Evolutionary conservation across 2,888 invertebrate genomes (phyloP).

Genomic region (Andrena dorsata): DNA sequence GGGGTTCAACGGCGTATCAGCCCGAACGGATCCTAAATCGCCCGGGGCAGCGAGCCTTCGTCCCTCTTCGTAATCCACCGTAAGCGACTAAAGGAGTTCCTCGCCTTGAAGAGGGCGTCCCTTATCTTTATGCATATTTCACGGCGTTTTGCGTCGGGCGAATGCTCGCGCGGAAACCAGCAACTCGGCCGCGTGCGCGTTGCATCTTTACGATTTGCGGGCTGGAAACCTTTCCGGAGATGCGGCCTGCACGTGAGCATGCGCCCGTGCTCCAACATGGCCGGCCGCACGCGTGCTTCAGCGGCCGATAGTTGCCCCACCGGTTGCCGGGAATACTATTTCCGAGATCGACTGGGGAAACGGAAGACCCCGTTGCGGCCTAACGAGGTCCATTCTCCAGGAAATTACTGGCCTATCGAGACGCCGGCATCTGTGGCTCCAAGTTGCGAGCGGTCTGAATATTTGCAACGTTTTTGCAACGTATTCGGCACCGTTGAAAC

Average conservation of each 20-base stretch:
- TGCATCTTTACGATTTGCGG: constrained; percentile 47
- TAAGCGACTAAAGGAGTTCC: constrained; percentile 52
- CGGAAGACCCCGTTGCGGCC: constrained; percentile 19
- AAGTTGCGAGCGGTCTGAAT: not conserved
- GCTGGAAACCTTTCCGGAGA: constrained; percentile 22
- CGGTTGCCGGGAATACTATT: constrained; percentile 51
- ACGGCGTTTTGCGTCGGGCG: constrained; percentile 58
- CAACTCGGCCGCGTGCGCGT: constrained; percentile 42
- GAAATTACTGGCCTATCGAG: constrained; percentile 51
- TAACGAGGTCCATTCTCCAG: constrained; percentile 50
- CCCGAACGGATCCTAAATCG: constrained; percentile 59
- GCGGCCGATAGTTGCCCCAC: constrained; percentile 39
- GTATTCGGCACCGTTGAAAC: no score
- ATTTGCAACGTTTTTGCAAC: not conserved
- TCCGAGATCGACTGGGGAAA: constrained; percentile 43
- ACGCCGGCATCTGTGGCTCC: not conserved
- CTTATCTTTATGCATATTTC: constrained; percentile 74
- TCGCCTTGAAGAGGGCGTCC: constrained; percentile 65
- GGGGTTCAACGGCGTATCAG: constrained; percentile 59
- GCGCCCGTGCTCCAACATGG: constrained; percentile 6
- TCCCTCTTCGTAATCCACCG: constrained; percentile 62
- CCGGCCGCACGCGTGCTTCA: constrained; percentile 30
- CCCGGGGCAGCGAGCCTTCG: constrained; percentile 53
- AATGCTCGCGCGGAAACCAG: constrained; percentile 51
- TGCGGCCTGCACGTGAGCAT: constrained; percentile 35